These are phyloP conservation scores for Chrysopilus asiliformis DNA, from an alignment of 2,888 invertebrate genomes.

Conservation along the genomic window DNA sequence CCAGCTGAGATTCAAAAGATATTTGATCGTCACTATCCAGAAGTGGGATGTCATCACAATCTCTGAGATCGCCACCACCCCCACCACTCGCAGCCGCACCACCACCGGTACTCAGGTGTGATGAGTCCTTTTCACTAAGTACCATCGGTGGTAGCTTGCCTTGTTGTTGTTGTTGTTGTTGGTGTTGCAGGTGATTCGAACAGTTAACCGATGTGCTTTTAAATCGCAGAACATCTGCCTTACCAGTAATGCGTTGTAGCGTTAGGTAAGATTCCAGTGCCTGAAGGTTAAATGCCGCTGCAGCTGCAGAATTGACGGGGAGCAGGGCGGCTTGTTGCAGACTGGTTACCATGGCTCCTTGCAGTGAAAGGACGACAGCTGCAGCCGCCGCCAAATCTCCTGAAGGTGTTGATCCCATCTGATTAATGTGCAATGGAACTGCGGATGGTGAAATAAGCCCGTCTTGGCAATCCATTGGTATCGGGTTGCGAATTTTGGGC, in stretches of 20 bases:
- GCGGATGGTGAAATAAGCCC: conserved; percentile 40
- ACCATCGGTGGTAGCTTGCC: conserved; percentile 23
- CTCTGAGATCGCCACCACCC: conserved; percentile 50
- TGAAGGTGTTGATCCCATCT: conserved; percentile 38
- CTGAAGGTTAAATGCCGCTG: conserved; percentile 71
- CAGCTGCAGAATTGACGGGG: conserved; percentile 71
- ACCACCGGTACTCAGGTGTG: neutral
- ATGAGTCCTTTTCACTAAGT: neutral
- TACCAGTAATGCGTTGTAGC: conserved; percentile 60
- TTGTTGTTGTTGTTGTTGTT: conserved; percentile 22
- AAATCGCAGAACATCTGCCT: conserved; percentile 52
- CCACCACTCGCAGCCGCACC: conserved; percentile 7
- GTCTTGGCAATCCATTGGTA: no score
- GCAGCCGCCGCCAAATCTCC: conserved; percentile 44
- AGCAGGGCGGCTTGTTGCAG: conserved; percentile 70
- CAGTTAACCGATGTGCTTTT: conserved; percentile 13
- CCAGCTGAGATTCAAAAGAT: conserved; percentile 42
- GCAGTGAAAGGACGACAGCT: conserved; percentile 64
- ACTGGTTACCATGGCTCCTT: conserved; percentile 74
- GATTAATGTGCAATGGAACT: conserved; percentile 41
- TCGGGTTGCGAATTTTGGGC: no score
- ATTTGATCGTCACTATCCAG: conserved; percentile 62
- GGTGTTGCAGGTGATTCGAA: conserved; percentile 4
- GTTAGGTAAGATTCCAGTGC: conserved; percentile 77
- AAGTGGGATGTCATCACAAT: conserved; percentile 60